These are phyloP conservation scores for Drosophila repletoides DNA, from an alignment of 1,140 invertebrate species.

Conservation along the genomic window DNA sequence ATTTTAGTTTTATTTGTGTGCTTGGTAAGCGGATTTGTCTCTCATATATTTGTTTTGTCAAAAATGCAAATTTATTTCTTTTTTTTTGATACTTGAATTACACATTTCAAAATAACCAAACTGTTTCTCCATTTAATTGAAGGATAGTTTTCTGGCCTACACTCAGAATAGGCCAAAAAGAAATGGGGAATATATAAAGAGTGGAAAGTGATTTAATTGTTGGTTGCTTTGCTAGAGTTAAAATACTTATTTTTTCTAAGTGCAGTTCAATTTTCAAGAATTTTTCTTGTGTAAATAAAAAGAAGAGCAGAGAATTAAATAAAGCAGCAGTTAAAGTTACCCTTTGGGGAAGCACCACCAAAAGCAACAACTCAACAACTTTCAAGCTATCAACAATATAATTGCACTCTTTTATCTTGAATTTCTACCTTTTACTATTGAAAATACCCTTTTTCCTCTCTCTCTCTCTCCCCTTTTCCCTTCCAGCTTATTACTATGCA, in stretches of 20 bases:
- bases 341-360: neutral
- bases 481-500: constrained; percentile 10
- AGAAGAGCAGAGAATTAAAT: too few relatives aligned
- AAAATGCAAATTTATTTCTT: neutral
- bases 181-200: too few relatives aligned
- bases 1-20: constrained; percentile 16
- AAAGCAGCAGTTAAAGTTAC: neutral
- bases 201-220: too few relatives aligned
- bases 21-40: constrained; percentile 18
- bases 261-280: too few relatives aligned
- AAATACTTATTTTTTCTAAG: too few relatives aligned
- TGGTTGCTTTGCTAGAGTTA: too few relatives aligned
- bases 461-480: neutral
- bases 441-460: neutral
- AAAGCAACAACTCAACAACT: neutral
- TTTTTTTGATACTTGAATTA: too few relatives aligned
- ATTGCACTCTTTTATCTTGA: neutral
- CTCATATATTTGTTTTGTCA: neutral
- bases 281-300: too few relatives aligned
- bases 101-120: too few relatives aligned
- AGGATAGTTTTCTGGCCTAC: too few relatives aligned
- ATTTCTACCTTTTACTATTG: neutral
- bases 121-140: too few relatives aligned
- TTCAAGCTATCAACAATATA: constrained; percentile 5
- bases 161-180: too few relatives aligned